phyloP scores from a whole-genome alignment of 2,888 invertebrate species.

The Lysandra coridon region DNA sequence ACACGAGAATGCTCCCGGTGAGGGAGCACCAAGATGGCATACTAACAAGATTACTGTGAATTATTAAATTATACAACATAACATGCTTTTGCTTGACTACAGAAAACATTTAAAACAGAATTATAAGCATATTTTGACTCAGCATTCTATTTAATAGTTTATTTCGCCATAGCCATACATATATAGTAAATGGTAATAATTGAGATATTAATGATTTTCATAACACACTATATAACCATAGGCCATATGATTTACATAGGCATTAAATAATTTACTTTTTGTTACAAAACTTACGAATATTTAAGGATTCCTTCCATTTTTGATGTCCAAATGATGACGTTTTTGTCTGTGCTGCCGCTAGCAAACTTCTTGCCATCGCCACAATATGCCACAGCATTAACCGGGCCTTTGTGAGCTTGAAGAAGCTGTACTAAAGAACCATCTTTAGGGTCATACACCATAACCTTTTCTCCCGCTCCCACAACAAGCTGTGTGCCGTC shows the following conservation, averaged over 20 bases:
- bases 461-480: slow-evolving; percentile 95
- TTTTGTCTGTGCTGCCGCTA: slow-evolving; percentile 97
- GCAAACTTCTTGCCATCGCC: slow-evolving; percentile 98
- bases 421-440: slow-evolving; percentile 94
- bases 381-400: slow-evolving; percentile 95
- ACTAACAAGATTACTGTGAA: too few relatives aligned
- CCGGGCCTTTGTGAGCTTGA: slow-evolving; percentile 97
- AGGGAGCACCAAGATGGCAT: too few relatives aligned
- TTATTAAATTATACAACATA: too few relatives aligned
- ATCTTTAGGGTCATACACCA: slow-evolving; percentile 96
- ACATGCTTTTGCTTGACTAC: too few relatives aligned
- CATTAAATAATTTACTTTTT: not conserved
- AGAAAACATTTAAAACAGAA: too few relatives aligned
- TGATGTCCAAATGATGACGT: slow-evolving; percentile 98
- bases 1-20: too few relatives aligned
- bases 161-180: too few relatives aligned
- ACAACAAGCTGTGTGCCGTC: slow-evolving; percentile 96
- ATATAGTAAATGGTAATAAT: too few relatives aligned
- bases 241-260: not conserved
- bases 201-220: too few relatives aligned
- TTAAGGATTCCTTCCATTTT: slow-evolving; percentile 97
- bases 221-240: too few relatives aligned
- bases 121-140: too few relatives aligned
- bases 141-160: too few relatives aligned
- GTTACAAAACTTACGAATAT: slow-evolving; percentile 87